phyloP scores from a whole-genome alignment of 2,888 invertebrate genomes.

The Pammene aurita region DNA sequence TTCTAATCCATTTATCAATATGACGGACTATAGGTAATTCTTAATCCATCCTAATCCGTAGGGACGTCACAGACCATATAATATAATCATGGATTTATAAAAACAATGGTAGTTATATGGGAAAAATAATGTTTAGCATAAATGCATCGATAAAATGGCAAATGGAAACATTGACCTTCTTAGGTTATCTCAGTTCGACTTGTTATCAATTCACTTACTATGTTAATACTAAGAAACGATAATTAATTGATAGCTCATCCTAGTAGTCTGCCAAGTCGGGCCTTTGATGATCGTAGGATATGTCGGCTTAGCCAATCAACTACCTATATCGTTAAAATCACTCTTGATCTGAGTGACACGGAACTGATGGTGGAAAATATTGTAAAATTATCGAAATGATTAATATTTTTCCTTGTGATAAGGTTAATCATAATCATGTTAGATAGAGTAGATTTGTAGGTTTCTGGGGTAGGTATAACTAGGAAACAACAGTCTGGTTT shows the following conservation, averaged over 20 bases:
- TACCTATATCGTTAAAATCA: background rate
- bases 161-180: background rate
- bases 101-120: background rate
- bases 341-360: background rate
- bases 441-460: background rate
- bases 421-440: background rate
- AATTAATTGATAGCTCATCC: conserved; percentile 22
- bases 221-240: conserved; percentile 1
- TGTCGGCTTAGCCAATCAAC: background rate
- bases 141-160: conserved; percentile 3
- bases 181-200: conserved; percentile 21
- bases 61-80: background rate
- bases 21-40: background rate
- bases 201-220: conserved; percentile 16
- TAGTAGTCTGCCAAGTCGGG: conserved; percentile 6
- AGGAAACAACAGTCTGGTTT: too few species aligned
- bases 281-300: conserved; percentile 17
- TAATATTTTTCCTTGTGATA: conserved; percentile 22
- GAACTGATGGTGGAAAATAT: background rate
- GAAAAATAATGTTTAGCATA: background rate
- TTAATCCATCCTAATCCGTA: background rate
- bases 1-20: conserved; percentile 9
- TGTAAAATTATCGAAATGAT: conserved; percentile 2
- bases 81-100: background rate
- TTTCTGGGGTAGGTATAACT: background rate